Evolutionary conservation across 2,797 vertebrate species (phyloP), one percentile per base, ranked within the genome.

Genomic region (Coluber constrictor): DNA sequence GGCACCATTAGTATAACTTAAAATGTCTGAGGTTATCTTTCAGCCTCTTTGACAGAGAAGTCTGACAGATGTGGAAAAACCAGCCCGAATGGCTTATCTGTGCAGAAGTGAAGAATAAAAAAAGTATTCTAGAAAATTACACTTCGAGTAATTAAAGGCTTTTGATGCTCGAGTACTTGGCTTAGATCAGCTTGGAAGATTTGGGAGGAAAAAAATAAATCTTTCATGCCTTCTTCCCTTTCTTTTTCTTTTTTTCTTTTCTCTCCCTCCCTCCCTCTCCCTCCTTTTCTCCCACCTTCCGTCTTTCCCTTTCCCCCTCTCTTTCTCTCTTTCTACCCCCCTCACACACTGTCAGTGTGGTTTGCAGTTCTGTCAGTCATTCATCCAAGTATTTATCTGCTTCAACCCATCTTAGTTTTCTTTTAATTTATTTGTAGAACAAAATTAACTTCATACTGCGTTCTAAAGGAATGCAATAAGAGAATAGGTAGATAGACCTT

Each of bases 1-100:
- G 96, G 96, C 55, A 6, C 95, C 92, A 94, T 96, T 97, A 94
- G 95, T 95, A 94, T 96, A 96, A 96, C 94, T 97, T 96, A 94
- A 60, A 95, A 94, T 47, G 74, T 95, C 95, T 95, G 96, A 96
- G 96, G 87, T 94, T 94, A 95, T 96, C 96, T 96, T 91, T 96
- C 96, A 97, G 92, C 91, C 93, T 87, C 91, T 93, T 93, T 95
- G 97, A 96, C 96, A 95, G 93, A 94, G 90, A 94, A 94, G 93
- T 93, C 90, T 93, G 92, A 92, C 91, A 93, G 92, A 93, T 94
- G 29, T 87, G 74, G 59, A 93, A 95, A 95, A 95, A 94, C 4
- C 92, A 90, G 51, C 91, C 95, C 8, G 94, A 92, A 20, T 95
- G 92, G 70, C 93, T 96, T 92, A 93, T 93, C 89, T 92, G 47